Evolutionary conservation across 2,888 invertebrate species (phyloP).

Genomic region (Phaedon cochleariae): DNA sequence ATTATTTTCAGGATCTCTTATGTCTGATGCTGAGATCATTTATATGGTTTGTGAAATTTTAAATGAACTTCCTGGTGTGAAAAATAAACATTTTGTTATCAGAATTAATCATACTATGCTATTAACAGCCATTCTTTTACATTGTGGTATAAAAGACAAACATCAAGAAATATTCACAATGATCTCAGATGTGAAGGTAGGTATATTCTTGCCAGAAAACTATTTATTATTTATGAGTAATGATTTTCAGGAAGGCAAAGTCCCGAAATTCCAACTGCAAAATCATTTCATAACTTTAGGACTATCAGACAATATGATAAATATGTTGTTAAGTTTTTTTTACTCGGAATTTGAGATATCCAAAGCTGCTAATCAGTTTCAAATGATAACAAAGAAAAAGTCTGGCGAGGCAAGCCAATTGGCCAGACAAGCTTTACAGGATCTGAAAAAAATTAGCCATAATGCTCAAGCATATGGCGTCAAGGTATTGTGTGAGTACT

Average conservation of each 20-base stretch:
- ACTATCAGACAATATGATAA: conserved; percentile 73
- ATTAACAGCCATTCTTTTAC: conserved; percentile 77
- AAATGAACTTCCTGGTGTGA: conserved; percentile 71
- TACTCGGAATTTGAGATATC: conserved; percentile 72
- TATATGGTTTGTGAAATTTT: conserved; percentile 80
- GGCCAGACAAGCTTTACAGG: conserved; percentile 76
- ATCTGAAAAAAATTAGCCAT: conserved; percentile 77
- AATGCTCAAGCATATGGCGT: conserved; percentile 79
- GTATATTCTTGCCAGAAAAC: too few relatives aligned
- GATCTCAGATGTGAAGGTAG: conserved; percentile 63
- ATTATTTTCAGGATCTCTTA: conserved; percentile 67
- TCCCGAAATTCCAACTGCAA: conserved; percentile 75
- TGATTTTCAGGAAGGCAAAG: conserved; percentile 66
- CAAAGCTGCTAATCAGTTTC: conserved; percentile 70
- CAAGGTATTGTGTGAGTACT: conserved; percentile 66
- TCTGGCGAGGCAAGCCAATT: conserved; percentile 70
- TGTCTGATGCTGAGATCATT: conserved; percentile 88
- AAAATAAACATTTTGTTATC: conserved; percentile 73
- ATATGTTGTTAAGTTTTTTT: conserved; percentile 71
- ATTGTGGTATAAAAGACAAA: conserved; percentile 80
- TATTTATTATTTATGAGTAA: too few relatives aligned
- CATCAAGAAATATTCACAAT: conserved; percentile 65
- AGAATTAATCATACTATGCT: conserved; percentile 83
- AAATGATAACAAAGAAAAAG: conserved; percentile 73
- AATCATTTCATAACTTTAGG: conserved; percentile 73